phyloP scores from a whole-genome alignment of 2,888 invertebrate genomes.

The Orthosia gothica region DNA sequence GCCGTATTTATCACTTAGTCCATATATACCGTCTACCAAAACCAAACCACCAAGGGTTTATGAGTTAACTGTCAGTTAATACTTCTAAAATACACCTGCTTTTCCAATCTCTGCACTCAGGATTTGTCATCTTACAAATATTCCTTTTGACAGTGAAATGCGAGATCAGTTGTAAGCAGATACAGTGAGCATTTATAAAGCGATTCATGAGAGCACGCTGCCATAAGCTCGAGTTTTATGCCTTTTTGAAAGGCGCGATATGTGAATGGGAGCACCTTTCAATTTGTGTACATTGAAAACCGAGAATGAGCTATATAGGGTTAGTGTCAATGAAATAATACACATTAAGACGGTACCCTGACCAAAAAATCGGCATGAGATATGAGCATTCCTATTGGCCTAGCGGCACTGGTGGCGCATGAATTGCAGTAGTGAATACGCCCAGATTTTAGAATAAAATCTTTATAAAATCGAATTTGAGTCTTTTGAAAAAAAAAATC shows the following conservation, averaged over 20 bases:
- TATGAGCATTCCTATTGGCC: too few species aligned
- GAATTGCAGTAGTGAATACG: too few species aligned
- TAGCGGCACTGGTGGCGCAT: too few species aligned
- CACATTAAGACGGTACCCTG: too few species aligned
- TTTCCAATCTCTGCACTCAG: constrained; percentile 24
- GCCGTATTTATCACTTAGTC: too few species aligned
- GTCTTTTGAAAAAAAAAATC: too few species aligned
- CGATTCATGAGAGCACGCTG: constrained; percentile 44
- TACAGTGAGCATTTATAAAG: constrained; percentile 42
- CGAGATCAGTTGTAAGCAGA: constrained; percentile 37
- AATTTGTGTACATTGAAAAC: constrained; percentile 25
- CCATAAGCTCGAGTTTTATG: constrained; percentile 34
- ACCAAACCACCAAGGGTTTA: background rate
- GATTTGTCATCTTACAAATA: constrained; percentile 45
- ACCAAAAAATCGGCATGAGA: too few species aligned
- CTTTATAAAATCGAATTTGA: too few species aligned
- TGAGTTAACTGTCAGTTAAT: constrained; percentile 10
- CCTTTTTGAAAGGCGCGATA: constrained; percentile 31
- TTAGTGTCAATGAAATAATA: constrained; percentile 14
- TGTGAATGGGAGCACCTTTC: constrained; percentile 27
- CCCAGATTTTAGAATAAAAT: too few species aligned
- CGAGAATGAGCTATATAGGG: constrained; percentile 12
- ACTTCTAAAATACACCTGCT: constrained; percentile 25
- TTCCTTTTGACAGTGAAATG: constrained; percentile 47
- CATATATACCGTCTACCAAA: background rate